Base-by-base conservation (phyloP, 1,140 invertebrate species). In the Brachionus sp. region DNA sequence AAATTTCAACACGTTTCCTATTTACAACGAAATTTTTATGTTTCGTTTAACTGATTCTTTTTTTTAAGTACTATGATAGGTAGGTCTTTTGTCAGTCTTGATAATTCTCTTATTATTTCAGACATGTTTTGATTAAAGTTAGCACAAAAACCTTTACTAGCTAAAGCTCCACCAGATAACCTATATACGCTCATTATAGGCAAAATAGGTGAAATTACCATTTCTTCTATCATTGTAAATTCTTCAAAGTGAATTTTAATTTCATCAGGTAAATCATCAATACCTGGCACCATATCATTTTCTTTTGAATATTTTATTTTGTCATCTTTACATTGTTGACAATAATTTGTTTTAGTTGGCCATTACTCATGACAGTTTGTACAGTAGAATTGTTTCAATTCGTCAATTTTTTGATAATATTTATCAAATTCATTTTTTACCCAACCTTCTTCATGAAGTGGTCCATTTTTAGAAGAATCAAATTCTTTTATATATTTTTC, bases 401-500 rank as follows among this genome's bases (percentile, higher is more conserved):
- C 25, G 10, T 66, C 62, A 23, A 66, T 66, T 9, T 23, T 25
- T 66, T 23, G 16, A 7, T 66, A 66, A 66, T 25, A 66, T 25
- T 66, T 66, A 25, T 66, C 25, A 12, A 66, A 25, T 66, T 66
- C 62, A 25, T n/a, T 29, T 29, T 66, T 66, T 23, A 66, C 62
- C 62, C 62, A 66, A 25, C 29, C 19, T 66, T 33, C 2, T 23
- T 66, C 62, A 29, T 66, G 62, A 23, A 66, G 25, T 25, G 16
- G 19, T 25, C 62, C 62, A 25, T 66, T 66, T 66, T 66, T 66
- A 25, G 16, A 29, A 23, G 62, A 23, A 29, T 66, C 25, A 66
- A 66, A 66, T 66, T 66, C 62, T 66, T 66, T 66, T 29, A 66
- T 66, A 66, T 66, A 66, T 25, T 23, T 66, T 29, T 66, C 62